Evolutionary conservation across 2,888 invertebrate species (phyloP), one percentile per base, ranked within the genome.

Genomic region (Saturnia japonica): DNA sequence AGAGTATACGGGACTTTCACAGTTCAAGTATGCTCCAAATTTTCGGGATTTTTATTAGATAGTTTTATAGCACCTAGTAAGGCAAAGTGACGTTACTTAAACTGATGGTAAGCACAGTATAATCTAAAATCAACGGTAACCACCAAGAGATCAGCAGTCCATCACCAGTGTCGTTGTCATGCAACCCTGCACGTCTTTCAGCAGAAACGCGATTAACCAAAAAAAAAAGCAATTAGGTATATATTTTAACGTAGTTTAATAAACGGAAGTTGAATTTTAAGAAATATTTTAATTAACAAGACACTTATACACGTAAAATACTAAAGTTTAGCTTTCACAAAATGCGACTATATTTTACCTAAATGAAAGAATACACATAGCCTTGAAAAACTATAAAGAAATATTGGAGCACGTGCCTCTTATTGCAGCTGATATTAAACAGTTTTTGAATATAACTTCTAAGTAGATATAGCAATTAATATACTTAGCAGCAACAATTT

Each of bases 1-100:
- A 67, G 66, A 70, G 67, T 25, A 51, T 70, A 54, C 66, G 54
- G 42, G 67, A 70, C 70, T 67, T 64, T 64, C n/a, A n/a, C 40
- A 40, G 64, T 64, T 70, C 67, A 67, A 66, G 67, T 67, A 54
- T 43, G 66, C 42, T 51, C 70, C 42, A 28, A 70, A 54, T 69
- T 47, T 25, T 64, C n/a, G n/a, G 64, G n/a, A 19, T 34, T 64
- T n/a, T 64, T 40, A n/a, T 40, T 40, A n/a, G 34, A n/a, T 28
- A 60, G 1, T 51, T 16, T 51, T 19, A 19, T 51, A 19, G 11
- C 11, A 19, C 1, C 19, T 34, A 4, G 6, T 34, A 4, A 34
- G 34, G 6, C 6, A 34, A 4, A 34, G 34, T n/a, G 6, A 4
- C 34, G 34, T 34, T 34, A n/a, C 6, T 34, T 34, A 6, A 4